Percentiles rank a stretch among this genome's conserved stretches.
phyloP scores from a whole-genome alignment of 1,140 invertebrate species.

The Camponotus vicinus region DNA sequence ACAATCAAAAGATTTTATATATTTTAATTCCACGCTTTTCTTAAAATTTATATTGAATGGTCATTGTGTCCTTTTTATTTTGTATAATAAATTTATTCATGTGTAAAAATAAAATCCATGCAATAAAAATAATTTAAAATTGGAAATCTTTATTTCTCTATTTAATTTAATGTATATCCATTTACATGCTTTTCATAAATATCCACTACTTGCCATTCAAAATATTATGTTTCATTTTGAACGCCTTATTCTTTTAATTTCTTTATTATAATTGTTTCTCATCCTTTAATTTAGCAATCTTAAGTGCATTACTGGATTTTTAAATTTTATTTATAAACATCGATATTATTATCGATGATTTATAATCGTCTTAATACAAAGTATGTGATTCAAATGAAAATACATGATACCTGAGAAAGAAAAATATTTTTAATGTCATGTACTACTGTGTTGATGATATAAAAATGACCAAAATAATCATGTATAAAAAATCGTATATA shows the following conservation, averaged over 20 bases:
- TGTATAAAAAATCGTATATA: no score
- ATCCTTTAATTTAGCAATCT: not conserved
- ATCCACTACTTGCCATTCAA: not conserved
- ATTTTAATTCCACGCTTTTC: no score
- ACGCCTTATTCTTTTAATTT: not conserved
- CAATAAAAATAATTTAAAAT: not conserved
- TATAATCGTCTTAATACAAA: not conserved
- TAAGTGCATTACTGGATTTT: not conserved
- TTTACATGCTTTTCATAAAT: not conserved
- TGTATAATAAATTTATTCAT: not conserved
- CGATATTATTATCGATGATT: not conserved
- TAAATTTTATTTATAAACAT: not conserved
- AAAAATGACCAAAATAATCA: not conserved
- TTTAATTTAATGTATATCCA: not conserved
- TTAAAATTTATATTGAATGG: no score
- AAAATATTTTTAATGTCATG: conserved; percentile 25
- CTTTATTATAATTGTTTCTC: not conserved
- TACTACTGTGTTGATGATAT: conserved; percentile 1
- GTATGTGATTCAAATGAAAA: not conserved
- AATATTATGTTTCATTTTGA: not conserved
- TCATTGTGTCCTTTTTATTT: not conserved
- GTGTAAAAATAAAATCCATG: not conserved
- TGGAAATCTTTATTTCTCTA: conserved; percentile 2
- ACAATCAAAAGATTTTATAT: no score
- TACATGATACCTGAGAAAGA: not conserved